Evolutionary conservation across 2,888 invertebrate species (phyloP), one percentile per base, ranked within the genome.

Genomic region (Ormyrus pomaceus): DNA sequence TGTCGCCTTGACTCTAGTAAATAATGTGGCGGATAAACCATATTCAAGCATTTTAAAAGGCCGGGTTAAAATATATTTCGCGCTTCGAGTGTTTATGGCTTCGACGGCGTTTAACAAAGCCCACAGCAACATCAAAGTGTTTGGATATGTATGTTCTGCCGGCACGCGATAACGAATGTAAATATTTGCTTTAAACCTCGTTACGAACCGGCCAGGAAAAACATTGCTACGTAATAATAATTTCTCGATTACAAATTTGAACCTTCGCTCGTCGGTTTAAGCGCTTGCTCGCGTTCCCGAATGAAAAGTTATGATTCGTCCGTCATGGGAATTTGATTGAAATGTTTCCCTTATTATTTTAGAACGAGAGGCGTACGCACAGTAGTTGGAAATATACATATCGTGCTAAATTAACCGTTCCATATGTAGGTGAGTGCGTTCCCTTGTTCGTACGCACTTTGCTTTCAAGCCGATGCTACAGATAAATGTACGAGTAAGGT

Each of bases 391-490:
- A 34, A 34, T 34, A n/a, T 2, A 3, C 34, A 34, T 34, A 55
- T 13, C 46, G 19, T 46, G 59, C 71, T 58, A 58, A 77, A 77
- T 46, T 65, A 65, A 77, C n/a, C 64, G 11, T 46, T 69, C 53
- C 66, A 66, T 45, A 59, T 51, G 59, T 75, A 58, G 56, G 68
- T 45, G 70, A 46, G 65, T 58, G 13, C 51, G 13, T 51, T 11
- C 66, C 45, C 45, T 51, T 56, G 56, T 56, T 65, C 74, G 10
- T 19, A 66, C 55, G 58, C 50, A 50, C 64, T 70, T 69, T 69
- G 55, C 55, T 70, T 70, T 70, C 50, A 55, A 77, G 62, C 70
- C 56, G 61, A 62, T 8, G 45, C 64, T 55, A 10, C n/a, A 6
- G 56, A 13, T 10, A 48, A 59, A 19, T 56, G 34, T 51, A 8